Base-by-base conservation (phyloP, 2,797 vertebrate genomes). In the Clamator glandarius region DNA sequence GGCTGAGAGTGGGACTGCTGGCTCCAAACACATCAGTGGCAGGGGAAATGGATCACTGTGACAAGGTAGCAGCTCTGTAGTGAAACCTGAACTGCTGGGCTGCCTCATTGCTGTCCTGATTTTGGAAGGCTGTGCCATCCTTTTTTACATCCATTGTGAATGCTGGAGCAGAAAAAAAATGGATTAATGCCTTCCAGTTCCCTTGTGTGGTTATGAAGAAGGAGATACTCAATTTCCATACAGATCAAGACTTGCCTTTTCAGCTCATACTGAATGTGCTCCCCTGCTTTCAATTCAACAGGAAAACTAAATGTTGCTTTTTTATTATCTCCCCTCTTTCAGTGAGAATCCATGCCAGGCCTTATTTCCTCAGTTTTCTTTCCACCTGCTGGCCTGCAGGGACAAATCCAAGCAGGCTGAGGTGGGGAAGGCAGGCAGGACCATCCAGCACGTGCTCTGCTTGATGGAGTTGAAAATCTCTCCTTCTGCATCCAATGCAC, bases 401-500 rank as follows among this genome's bases (percentile, higher is more conserved):
- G 25, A 58, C 11, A 52, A 55, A 50, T 29, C 31, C 36, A 31
- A 50, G 12, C 17, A 63, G 28, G 36, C 17, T 61, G 72, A 80
- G 36, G 10, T 39, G 39, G 19, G 29, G 42, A 78, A 54, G 26
- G 42, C 62, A 72, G 29, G 29, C 0, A 0, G 16, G 31, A 46
- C 55, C 6, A 0, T 21, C 20, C 54, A 42, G 36, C 41, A 35
- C 3, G 0, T n/a, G 1, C 20, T 74, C 41, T 8, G 79, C 31
- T 31, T 52, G 46, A 39, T 61, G 51, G 28, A 24, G 28, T 54
- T 44, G 26, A 44, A 39, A 69, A 87, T 26, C 20, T 48, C 28
- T 61, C 41, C 28, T 8, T 57, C 18, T 6, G 2, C 0, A 0
- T 73, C 63, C 81, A 77, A 15, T 3, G 4, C 44, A 76, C 2